Base-by-base conservation (phyloP, 2,888 invertebrate species). In the Gibbula magus region DNA sequence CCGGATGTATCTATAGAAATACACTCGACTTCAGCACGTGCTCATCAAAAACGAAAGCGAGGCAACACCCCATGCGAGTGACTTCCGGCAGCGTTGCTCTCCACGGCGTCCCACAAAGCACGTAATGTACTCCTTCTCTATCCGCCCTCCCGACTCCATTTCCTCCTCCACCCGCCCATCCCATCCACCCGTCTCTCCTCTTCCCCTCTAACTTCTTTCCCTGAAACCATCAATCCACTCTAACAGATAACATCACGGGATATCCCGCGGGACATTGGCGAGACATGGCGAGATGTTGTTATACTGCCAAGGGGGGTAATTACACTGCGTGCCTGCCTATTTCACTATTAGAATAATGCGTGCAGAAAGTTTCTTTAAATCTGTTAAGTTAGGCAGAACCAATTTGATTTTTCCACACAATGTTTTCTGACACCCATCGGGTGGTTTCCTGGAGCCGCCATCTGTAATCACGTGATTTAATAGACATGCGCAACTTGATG, bases 281-380 rank as follows among this genome's bases (percentile, higher is more conserved):
- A 61, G 61, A 61, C 61, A 61, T 61, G 61, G 16, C 61, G 61
- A 61, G 61, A 61, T 61, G 61, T 61, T 61, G 61, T 61, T 61
- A 61, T 61, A 29, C 18, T 29, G 61, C 61, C 61, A 61, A 25
- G 61, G 61, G 61, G 20, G 25, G 29, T 61, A 61, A 61, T 61
- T 61, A 61, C 61, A 13, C 61, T 29, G 61, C 18, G 10, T 25
- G 61, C 61, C 61, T 61, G 25, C 25, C 61, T 29, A 61, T 61
- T 45, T 29, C 61, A 16, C 61, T 61, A 16, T 25, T 25, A 29
- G 22, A 61, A 61, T 61, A 61, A 61, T 61, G 61, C 29, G 29
- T 61, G 29, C 29, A 25, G 61, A 18, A 61, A 61, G 29, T 61
- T 61, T 25, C 61, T 61, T 61, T 61, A 29, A 61, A 61, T 61